phyloP scores from a whole-genome alignment of 2,113 vertebrate genomes.

The Phainopepla nitens region DNA sequence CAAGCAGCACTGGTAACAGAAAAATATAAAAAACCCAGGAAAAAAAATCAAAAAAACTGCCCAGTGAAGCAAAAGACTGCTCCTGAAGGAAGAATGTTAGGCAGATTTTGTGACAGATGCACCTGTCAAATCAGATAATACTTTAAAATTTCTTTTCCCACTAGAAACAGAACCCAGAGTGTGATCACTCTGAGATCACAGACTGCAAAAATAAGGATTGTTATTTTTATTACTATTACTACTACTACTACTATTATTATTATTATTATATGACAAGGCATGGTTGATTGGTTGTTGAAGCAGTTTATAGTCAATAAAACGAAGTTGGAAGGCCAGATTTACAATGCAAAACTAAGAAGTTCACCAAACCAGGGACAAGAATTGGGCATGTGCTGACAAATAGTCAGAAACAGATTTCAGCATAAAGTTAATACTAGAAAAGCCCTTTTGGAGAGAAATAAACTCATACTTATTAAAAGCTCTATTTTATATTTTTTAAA shows the following conservation, averaged over 20 bases:
- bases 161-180: neutral
- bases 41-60: neutral
- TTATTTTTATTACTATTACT: neutral
- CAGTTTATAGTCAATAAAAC: constrained; percentile 4
- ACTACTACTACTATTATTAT: neutral
- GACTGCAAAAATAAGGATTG: neutral
- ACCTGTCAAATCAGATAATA: neutral
- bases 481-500: neutral
- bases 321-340: neutral
- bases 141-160: neutral
- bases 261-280: neutral
- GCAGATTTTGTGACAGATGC: constrained; percentile 27
- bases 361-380: neutral
- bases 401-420: neutral
- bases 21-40: neutral
- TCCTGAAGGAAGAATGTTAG: neutral
- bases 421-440: neutral
- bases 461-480: neutral
- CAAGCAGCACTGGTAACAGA: neutral
- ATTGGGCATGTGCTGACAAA: neutral
- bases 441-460: neutral
- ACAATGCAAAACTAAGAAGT: neutral
- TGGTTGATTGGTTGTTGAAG: neutral
- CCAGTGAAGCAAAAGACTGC: neutral
- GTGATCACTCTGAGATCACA: neutral